Conservation (phyloP, 2,888 invertebrate genomes). For the Atethmia centrago region DNA sequence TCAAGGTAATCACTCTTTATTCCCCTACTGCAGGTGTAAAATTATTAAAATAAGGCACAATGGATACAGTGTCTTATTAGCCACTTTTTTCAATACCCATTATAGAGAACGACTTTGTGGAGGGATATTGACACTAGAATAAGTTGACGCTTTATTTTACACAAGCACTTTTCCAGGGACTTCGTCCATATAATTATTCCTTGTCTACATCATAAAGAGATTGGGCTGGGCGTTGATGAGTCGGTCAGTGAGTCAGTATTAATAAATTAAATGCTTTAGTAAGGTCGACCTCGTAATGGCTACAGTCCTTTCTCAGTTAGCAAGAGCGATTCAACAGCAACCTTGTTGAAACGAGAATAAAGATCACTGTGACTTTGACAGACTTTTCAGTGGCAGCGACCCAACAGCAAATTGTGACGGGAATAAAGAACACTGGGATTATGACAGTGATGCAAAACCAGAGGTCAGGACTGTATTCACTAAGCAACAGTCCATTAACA, state of each 20-base stretch:
- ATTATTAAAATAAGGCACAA: background rate
- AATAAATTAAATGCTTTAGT: conserved; percentile 26
- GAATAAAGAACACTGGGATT: background rate
- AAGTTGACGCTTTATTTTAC: background rate
- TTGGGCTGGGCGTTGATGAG: background rate
- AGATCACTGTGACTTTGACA: background rate
- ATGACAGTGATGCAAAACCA: background rate
- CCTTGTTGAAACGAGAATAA: too few species aligned
- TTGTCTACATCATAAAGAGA: background rate
- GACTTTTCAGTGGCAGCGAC: background rate
- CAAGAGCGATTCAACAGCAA: background rate
- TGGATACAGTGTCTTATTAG: too few species aligned
- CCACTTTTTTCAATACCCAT: background rate
- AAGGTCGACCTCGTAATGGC: background rate
- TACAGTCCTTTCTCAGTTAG: background rate
- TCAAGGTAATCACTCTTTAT: background rate
- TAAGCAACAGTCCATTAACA: conserved; percentile 14
- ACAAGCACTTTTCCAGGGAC: background rate
- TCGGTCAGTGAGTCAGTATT: background rate
- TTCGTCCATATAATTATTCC: background rate
- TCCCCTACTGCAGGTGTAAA: too few species aligned
- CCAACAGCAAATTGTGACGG: background rate
- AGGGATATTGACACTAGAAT: background rate
- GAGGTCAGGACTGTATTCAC: background rate
- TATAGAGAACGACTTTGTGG: background rate